Base-by-base conservation (phyloP, 2,113 vertebrate species). In the Mesitornis unicolor region DNA sequence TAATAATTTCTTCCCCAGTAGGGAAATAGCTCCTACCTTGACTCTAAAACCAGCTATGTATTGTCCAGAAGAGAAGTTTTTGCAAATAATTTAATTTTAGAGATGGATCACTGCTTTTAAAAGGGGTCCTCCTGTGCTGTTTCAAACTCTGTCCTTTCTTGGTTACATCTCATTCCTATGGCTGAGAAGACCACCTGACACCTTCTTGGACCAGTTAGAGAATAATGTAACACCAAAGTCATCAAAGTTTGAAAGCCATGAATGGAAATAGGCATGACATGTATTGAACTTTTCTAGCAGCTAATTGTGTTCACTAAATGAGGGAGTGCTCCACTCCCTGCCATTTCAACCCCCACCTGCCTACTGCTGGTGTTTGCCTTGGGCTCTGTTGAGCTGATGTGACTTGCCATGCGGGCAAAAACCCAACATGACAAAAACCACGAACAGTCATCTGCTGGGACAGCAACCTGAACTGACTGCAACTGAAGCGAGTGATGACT, bases 351-450 rank as follows among this genome's bases (percentile, higher is more conserved):
- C 67, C n/a, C 59, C 45, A 71, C 7, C 15, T 76, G 38, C 84
- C 70, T 57, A 12, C 25, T 1, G 5, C 48, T 59, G 50, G 20
- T 57, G 48, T 48, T 84, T 77, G 57, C 53, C 64, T 53, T 48
- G 53, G 38, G 35, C 28, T 92, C 63, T 82, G 36, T 29, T 79
- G 54, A 36, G 47, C 43, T 64, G 61, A 25, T 28, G 25, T 50
- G 47, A 50, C n/a, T 73, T 1, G 0, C 40, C 13, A n/a, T 7
- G 11, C 0, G 2, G 25, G 29, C 45, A 56, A 51, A 87, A 73
- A 24, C 25, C 33, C 40, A 57, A 50, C 33, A 40, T 14, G 53
- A 18, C 29, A 51, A 68, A 76, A 26, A 0, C 2, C 33, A 42
- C 33, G 29, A 78, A 24, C 1, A 40, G 48, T 35, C 22, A 48